Conservation (phyloP, 2,113 vertebrate genomes). For the Orthonyx spaldingii region DNA sequence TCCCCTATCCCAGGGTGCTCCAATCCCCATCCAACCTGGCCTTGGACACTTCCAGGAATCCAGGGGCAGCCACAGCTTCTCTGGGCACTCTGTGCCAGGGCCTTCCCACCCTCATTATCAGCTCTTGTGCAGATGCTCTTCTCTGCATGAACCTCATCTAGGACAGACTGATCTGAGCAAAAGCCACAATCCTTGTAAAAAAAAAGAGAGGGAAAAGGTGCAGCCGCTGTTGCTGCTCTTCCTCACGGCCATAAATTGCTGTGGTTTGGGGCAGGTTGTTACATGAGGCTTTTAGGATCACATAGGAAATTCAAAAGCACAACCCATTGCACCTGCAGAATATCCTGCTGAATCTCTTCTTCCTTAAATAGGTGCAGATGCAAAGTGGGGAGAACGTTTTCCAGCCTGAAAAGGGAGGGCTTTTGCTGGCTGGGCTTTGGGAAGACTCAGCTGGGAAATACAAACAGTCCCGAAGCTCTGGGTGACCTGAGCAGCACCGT, state of each 20-base stretch:
- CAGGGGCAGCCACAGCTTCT: neutral
- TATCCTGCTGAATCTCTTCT: neutral
- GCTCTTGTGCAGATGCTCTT: neutral
- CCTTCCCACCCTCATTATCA: accelerated
- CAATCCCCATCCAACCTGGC: accelerated
- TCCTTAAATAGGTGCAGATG: neutral
- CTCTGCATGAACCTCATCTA: neutral
- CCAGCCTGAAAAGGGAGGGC: neutral
- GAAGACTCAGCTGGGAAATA: neutral
- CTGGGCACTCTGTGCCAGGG: neutral
- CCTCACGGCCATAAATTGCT: accelerated
- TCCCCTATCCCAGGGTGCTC: accelerated
- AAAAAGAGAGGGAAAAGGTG: neutral
- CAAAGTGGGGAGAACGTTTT: neutral
- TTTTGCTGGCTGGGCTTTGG: neutral
- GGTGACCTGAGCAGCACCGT: accelerated
- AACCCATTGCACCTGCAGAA: neutral
- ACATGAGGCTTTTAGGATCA: accelerated
- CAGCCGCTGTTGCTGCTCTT: neutral
- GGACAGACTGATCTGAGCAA: too few relatives aligned
- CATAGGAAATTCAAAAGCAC: accelerated
- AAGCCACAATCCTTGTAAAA: neutral
- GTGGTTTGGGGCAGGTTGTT: neutral
- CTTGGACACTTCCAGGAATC: neutral
- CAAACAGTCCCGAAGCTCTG: neutral